Conservation (phyloP, 1,140 invertebrate species). For the Macrobrachium rosenbergii region DNA sequence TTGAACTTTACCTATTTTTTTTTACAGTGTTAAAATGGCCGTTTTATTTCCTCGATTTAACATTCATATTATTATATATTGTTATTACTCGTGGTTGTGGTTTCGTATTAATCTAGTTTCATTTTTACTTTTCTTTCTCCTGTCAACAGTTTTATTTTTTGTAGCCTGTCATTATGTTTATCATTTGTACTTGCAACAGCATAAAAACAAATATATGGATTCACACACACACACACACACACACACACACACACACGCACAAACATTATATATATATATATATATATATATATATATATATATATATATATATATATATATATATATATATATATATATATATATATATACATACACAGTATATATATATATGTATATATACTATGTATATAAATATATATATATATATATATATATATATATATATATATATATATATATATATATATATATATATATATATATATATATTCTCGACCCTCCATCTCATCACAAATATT, state of each 20-base stretch:
- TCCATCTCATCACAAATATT: no score
- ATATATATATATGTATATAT: background rate
- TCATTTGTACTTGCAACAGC: no score
- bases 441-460: background rate
- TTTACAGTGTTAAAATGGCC: no score
- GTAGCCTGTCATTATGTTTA: no score
- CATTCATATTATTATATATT: no score
- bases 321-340: conserved; percentile 18
- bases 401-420: background rate
- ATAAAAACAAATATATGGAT: background rate
- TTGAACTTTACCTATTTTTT: no score
- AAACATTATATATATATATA: background rate
- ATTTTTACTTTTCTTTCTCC: no score
- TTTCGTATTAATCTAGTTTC: no score
- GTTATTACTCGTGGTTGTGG: no score
- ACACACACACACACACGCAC: background rate
- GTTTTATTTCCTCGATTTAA: no score
- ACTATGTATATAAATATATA: no score
- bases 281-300: conserved; percentile 19
- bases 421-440: background rate
- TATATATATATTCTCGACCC: background rate
- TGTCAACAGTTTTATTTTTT: no score
- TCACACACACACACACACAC: background rate
- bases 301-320: background rate
- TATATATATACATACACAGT: background rate